Base-by-base conservation (phyloP, 2,888 invertebrate genomes). In the Nematopogon swammerdamellus region DNA sequence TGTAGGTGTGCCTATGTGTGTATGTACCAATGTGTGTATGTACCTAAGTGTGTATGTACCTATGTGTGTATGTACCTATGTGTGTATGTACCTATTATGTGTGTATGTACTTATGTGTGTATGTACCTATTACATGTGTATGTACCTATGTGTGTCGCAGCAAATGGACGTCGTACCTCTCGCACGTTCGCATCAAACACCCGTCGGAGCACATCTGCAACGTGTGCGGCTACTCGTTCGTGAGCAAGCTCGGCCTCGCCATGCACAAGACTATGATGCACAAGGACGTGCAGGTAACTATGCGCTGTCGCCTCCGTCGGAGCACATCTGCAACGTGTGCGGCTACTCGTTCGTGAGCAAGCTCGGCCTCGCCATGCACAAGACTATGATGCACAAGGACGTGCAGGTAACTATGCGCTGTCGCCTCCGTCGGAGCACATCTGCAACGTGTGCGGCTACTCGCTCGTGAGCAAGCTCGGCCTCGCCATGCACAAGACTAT, bases 261-360 rank as follows among this genome's bases (percentile, higher is more conserved):
- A 74, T 75, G 65, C 77, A 79, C 58, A 63, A 61, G 50, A 68
- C 70, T 43, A 72, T 75, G 72, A 74, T 75, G 73, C 76, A 76
- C 55, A 75, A 74, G 56, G 67, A 68, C n/a, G 45, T 60, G 1
- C 54, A 52, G 17, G 70, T 70, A 10, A 60, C 63, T 61, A n/a
- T 25, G 14, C 10, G 25, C n/a, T n/a, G n/a, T n/a, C n/a, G 56
- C 77, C 76, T 52, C 77, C 75, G 1, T 77, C 76, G 16, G 67
- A 74, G 58, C 70, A 68, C 61, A 70, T 77, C 44, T 79, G 77
- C 60, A 67, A 67, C 44, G 64, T 64, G 16, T 79, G 77, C 60
- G 77, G 77, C 0, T 74, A 75, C 61, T 76, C 76, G 1, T 44
- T 18, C 17, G 44, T 44, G 18, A 44, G 44, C 18, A 44, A 44